Conservation (phyloP, 2,113 vertebrate species). For the Corythornis cristatus region DNA sequence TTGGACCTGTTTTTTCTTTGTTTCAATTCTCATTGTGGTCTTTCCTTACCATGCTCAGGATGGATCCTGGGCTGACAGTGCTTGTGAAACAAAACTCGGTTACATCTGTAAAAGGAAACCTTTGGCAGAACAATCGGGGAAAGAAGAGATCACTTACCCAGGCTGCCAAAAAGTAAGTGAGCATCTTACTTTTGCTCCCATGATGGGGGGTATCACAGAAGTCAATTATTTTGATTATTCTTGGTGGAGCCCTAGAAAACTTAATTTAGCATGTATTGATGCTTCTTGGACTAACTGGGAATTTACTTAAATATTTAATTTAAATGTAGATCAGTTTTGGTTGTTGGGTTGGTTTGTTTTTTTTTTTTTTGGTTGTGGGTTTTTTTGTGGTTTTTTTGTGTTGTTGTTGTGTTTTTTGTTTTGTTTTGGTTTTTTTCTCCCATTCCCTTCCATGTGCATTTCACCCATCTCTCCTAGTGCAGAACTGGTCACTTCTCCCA, state of each 20-base stretch:
- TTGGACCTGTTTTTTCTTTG: neutral
- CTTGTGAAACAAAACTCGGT: constrained; percentile 82
- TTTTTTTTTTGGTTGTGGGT: neutral
- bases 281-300: neutral
- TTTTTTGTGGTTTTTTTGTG: too few relatives aligned
- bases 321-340: neutral
- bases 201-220: neutral
- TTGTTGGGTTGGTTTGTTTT: too few relatives aligned
- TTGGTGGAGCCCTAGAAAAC: neutral
- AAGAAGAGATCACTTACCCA: constrained; percentile 55
- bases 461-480: neutral
- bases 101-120: constrained; percentile 91
- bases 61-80: constrained; percentile 87
- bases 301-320: neutral
- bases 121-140: constrained; percentile 64
- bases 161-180: constrained; percentile 86
- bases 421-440: neutral
- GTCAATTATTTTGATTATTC: neutral
- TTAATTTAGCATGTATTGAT: neutral
- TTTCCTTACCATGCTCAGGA: constrained; percentile 70
- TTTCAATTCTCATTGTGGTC: neutral
- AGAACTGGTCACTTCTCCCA: neutral
- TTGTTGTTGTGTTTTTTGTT: too few relatives aligned
- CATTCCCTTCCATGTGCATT: neutral
- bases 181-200: neutral